Evolutionary conservation across 2,113 vertebrate species (phyloP).

Genomic region (Acanthochromis polyacanthus): DNA sequence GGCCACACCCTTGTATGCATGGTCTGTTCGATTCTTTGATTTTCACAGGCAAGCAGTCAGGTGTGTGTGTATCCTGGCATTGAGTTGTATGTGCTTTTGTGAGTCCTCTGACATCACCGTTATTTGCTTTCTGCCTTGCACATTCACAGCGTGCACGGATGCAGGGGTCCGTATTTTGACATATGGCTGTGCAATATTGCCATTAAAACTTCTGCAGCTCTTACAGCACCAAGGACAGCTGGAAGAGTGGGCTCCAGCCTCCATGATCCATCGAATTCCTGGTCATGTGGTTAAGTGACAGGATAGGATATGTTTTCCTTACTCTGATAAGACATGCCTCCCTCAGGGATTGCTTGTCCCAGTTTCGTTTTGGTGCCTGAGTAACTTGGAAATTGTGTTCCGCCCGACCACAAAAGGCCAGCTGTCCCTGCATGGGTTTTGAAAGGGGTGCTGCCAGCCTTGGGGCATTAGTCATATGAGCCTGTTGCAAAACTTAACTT

Average conservation of each 20-base stretch:
- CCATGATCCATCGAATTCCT: neutral
- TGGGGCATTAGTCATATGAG: neutral
- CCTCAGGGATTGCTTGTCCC: slow-evolving; percentile 16
- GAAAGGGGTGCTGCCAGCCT: neutral
- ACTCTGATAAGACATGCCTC: neutral
- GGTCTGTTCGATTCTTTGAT: neutral
- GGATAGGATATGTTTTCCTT: neutral
- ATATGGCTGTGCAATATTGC: too few relatives aligned
- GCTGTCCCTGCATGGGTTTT: slow-evolving; percentile 3
- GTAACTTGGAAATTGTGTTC: neutral
- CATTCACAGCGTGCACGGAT: too few relatives aligned
- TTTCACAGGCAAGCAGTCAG: neutral
- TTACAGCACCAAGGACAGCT: neutral
- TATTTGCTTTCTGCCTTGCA: neutral
- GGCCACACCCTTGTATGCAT: too few relatives aligned
- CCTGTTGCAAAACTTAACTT: neutral
- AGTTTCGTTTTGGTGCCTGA: slow-evolving; percentile 15
- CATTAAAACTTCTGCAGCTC: neutral
- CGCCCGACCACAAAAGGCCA: slow-evolving; percentile 4
- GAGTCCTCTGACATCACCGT: neutral
- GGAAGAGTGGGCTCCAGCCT: neutral
- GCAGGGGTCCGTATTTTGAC: too few relatives aligned
- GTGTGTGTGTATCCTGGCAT: neutral
- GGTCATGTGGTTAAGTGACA: neutral
- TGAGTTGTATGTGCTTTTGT: neutral